Conservation (phyloP, 2,113 vertebrate genomes). For the Bufo bufo region DNA sequence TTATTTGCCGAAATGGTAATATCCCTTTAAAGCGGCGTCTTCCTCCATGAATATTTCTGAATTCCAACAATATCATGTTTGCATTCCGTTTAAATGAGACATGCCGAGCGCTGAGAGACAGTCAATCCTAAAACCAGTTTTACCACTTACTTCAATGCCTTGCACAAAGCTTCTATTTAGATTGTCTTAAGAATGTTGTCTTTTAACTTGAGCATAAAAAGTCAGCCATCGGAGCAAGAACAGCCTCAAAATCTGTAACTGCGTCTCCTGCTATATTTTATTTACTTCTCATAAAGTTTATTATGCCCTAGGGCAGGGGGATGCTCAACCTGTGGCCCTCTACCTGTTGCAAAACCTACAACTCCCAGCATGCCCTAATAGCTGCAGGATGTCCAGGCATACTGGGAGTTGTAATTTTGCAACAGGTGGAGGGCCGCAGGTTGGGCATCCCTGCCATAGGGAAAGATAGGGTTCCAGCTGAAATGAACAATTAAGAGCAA, state of each 20-base stretch:
- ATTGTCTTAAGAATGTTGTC: not conserved
- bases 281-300: not conserved
- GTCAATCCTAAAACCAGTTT: conserved; percentile 35
- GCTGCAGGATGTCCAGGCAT: too few species aligned
- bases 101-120: not conserved
- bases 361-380: too few species aligned
- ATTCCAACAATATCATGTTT: conserved; percentile 23
- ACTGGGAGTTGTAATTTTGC: too few species aligned
- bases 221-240: not conserved
- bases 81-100: conserved; percentile 37
- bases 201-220: not conserved
- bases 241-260: not conserved
- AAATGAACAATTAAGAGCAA: too few species aligned
- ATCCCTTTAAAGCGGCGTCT: not conserved
- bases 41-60: not conserved
- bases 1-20: not conserved
- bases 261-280: not conserved
- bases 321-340: too few species aligned
- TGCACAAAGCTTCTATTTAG: conserved; percentile 27
- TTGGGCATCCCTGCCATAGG: too few species aligned
- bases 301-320: not conserved
- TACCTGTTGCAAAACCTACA: too few species aligned
- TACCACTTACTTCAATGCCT: conserved; percentile 10
- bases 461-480: too few species aligned
- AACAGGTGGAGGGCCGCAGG: too few species aligned